A percentile compares a stretch with the other conserved stretches of the same genome.
Evolutionary conservation across 2,888 invertebrate species (phyloP).

Genomic region (Alitta virens): DNA sequence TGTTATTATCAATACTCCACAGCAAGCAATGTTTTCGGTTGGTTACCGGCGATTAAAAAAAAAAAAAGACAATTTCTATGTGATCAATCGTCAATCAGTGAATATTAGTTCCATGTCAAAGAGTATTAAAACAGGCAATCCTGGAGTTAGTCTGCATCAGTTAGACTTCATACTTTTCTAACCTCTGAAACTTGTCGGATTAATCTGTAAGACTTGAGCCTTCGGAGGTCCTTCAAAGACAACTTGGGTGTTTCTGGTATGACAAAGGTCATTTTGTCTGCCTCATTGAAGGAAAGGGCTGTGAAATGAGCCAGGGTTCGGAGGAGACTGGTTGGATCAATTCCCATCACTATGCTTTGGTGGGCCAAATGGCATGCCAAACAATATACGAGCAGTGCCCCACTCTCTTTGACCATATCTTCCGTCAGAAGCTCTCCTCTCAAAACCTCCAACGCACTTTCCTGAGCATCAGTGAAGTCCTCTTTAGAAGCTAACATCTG

Average conservation of each 20-base stretch:
- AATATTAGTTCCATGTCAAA: too few species aligned
- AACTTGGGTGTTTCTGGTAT: not conserved
- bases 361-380: not conserved
- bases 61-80: too few species aligned
- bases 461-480: not conserved
- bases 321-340: conserved; percentile 10
- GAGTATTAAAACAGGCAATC: too few species aligned
- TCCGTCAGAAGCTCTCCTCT: not conserved
- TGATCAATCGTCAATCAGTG: too few species aligned
- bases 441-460: conserved; percentile 3
- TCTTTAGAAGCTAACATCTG: conserved; percentile 1
- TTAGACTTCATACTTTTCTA: too few species aligned
- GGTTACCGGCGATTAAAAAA: too few species aligned
- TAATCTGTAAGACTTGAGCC: too few species aligned
- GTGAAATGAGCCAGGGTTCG: not conserved
- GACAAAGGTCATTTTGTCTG: conserved; percentile 4
- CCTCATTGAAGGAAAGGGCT: not conserved
- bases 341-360: conserved; percentile 5
- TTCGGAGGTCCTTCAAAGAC: too few species aligned
- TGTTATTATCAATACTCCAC: too few species aligned
- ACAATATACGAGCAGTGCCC: conserved; percentile 1
- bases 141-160: too few species aligned
- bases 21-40: too few species aligned
- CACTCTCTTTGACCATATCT: not conserved
- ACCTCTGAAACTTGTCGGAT: too few species aligned